A percentile compares a stretch with the other conserved stretches of the same genome.
These are phyloP conservation scores for Psittacula cyanocephala DNA, from an alignment of 2,113 vertebrate genomes.

Conservation along the genomic window DNA sequence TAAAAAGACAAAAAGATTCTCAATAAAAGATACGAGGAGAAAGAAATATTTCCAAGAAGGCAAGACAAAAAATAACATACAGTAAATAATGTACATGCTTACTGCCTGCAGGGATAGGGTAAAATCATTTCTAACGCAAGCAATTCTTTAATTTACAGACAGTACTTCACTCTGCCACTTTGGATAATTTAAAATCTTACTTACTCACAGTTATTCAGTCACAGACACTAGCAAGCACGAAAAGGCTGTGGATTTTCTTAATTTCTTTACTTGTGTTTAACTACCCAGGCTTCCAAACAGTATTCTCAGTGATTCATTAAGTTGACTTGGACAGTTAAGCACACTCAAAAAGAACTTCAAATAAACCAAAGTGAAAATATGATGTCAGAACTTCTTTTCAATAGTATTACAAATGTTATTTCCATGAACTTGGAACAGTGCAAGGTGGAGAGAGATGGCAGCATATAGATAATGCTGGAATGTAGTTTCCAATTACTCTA, in stretches of 20 bases:
- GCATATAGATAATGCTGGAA: background rate
- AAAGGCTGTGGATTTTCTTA: background rate
- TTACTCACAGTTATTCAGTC: background rate
- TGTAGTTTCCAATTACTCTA: background rate
- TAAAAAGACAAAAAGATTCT: background rate
- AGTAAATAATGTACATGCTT: background rate
- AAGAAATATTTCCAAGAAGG: background rate
- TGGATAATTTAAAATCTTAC: background rate
- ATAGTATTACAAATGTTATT: background rate
- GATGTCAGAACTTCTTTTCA: background rate
- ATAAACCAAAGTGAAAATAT: background rate
- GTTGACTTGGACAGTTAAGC: background rate
- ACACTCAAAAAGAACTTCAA: background rate
- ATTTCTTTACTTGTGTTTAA: background rate
- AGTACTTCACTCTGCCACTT: background rate
- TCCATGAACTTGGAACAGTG: background rate
- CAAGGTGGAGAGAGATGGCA: background rate
- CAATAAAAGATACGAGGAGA: rapidly evolving
- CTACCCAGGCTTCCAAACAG: background rate
- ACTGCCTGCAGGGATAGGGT: background rate
- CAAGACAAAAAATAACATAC: background rate
- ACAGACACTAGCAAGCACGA: background rate
- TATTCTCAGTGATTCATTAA: background rate
- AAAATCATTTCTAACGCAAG: background rate
- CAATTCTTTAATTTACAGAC: background rate